phyloP scores from a whole-genome alignment of 2,888 invertebrate genomes.

The Aphelenchoides bicaudatus region DNA sequence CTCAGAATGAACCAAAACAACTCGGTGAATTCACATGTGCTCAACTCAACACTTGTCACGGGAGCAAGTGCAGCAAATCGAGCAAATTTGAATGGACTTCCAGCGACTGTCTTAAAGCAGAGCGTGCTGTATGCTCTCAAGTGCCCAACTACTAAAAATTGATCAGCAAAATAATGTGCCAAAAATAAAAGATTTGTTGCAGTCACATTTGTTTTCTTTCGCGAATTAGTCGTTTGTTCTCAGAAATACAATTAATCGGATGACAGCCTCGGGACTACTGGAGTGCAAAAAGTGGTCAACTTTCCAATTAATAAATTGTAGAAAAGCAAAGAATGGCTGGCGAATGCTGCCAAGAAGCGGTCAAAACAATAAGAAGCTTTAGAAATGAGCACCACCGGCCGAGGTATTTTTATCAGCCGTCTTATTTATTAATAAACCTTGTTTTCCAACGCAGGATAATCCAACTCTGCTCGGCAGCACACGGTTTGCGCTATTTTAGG shows the following conservation, averaged over 20 bases:
- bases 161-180: neutral
- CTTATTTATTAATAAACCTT: no score
- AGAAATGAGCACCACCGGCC: no score
- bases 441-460: no score
- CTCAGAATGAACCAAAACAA: neutral
- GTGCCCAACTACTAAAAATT: neutral
- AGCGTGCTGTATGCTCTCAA: constrained; percentile 1
- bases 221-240: neutral
- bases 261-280: no score
- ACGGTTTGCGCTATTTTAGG: no score
- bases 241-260: neutral
- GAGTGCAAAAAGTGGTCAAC: no score
- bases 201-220: neutral
- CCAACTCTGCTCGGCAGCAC: no score
- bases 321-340: no score
- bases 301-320: no score
- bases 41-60: constrained; percentile 3
- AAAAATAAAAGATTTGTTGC: neutral
- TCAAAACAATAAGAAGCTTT: no score
- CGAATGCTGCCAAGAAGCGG: no score
- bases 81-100: neutral
- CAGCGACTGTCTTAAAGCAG: neutral
- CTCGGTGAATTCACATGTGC: constrained; percentile 1
- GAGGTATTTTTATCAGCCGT: no score
- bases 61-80: neutral